Conservation (phyloP, 2,113 vertebrate species). For the Taxidea taxus region DNA sequence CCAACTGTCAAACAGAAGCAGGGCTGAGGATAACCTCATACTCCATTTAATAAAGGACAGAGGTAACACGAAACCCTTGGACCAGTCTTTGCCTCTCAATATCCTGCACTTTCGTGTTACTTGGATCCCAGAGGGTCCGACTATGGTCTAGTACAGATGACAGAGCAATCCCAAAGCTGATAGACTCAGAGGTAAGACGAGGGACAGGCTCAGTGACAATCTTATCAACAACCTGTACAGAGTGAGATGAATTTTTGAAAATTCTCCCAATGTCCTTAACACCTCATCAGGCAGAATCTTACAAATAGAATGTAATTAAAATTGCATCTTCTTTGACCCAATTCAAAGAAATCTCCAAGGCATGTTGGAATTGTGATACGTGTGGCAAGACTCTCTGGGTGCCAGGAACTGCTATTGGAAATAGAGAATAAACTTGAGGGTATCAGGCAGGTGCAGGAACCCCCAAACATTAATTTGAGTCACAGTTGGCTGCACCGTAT, state of each 20-base stretch:
- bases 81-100: neutral
- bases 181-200: neutral
- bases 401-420: conserved; percentile 61
- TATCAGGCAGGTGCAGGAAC: conserved; percentile 76
- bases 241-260: neutral
- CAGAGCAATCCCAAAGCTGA: neutral
- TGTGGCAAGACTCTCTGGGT: neutral
- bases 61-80: neutral
- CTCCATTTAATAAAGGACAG: neutral
- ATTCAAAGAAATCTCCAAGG: neutral
- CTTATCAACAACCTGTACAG: neutral
- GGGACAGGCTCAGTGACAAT: neutral
- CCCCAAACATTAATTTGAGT: conserved; percentile 84
- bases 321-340: neutral
- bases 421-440: conserved; percentile 77
- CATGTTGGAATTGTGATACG: neutral
- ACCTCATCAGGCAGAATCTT: conserved; percentile 25
- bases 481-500: conserved; percentile 84
- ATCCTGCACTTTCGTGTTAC: neutral
- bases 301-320: conserved; percentile 46
- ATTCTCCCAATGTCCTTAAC: neutral
- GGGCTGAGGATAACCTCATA: neutral
- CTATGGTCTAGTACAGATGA: neutral
- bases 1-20: neutral
- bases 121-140: neutral